A percentile compares a stretch with the other conserved stretches of the same genome.
Conservation (phyloP, 2,113 vertebrate species). For the Sitta europaea region DNA sequence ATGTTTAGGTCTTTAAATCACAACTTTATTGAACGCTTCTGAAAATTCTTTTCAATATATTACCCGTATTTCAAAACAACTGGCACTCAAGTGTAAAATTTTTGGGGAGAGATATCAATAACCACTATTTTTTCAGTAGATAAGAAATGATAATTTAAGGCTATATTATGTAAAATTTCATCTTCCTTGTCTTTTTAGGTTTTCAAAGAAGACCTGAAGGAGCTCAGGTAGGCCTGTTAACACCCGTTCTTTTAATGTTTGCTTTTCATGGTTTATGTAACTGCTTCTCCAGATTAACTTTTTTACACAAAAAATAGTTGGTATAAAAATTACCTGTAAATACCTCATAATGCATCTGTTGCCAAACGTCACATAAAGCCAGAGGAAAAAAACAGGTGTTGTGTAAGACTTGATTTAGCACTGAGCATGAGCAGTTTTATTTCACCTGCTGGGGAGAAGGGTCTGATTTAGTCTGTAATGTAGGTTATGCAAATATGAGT, state of each 20-base stretch:
- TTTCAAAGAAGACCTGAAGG: conserved; percentile 84
- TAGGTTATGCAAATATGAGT: conserved; percentile 53
- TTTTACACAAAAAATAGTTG: not conserved
- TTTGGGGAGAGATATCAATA: not conserved
- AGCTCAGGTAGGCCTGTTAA: conserved; percentile 73
- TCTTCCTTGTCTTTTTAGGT: conserved; percentile 65
- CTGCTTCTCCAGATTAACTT: not conserved
- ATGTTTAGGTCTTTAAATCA: not conserved
- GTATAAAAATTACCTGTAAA: not conserved
- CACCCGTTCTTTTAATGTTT: not conserved
- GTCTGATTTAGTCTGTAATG: conserved; percentile 19
- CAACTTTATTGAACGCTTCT: not conserved
- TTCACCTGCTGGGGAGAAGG: not conserved
- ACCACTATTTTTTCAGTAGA: not conserved
- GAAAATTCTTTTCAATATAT: not conserved
- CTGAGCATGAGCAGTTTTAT: not conserved
- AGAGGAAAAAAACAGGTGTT: not conserved
- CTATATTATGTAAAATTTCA: not conserved
- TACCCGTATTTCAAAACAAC: not conserved
- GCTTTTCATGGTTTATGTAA: not conserved
- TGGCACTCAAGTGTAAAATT: not conserved
- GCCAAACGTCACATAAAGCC: not conserved
- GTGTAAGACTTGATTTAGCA: conserved; percentile 16
- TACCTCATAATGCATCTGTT: not conserved
- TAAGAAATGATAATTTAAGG: not conserved